Percentiles rank a stretch among this genome's conserved stretches.
Evolutionary conservation across 1,140 invertebrate species (phyloP).

Genomic region (Macrocentrus cingulum): DNA sequence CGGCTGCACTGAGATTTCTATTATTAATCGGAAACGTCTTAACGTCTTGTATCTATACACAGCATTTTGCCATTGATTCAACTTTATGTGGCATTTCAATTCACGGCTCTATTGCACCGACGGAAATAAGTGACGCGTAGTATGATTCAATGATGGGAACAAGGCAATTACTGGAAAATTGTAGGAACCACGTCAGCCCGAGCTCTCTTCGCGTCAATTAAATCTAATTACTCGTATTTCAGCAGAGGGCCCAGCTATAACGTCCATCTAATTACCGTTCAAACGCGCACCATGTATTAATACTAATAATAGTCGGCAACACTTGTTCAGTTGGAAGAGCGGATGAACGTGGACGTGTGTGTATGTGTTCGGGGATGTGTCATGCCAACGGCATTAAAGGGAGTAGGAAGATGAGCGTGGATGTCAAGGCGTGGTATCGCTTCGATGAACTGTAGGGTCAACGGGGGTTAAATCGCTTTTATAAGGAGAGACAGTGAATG

Average conservation of each 20-base stretch:
- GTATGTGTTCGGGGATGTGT: slow-evolving; percentile 13
- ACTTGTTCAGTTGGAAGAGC: too few species aligned
- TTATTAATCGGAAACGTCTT: too few species aligned
- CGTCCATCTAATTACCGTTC: slow-evolving; percentile 55
- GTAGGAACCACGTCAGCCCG: slow-evolving; percentile 1
- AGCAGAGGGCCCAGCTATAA: slow-evolving; percentile 45
- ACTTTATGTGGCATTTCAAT: too few species aligned
- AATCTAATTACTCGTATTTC: slow-evolving; percentile 55
- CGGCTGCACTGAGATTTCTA: too few species aligned
- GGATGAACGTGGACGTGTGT: too few species aligned
- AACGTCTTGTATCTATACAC: too few species aligned
- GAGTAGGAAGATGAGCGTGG: not conserved
- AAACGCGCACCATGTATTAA: slow-evolving; percentile 51
- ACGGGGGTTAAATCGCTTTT: slow-evolving; percentile 51
- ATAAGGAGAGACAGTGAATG: slow-evolving; percentile 39
- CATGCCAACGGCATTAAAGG: slow-evolving; percentile 5
- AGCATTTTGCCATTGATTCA: too few species aligned
- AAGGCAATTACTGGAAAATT: too few species aligned
- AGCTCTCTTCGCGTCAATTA: slow-evolving; percentile 48
- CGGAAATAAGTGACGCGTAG: too few species aligned
- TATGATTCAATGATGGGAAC: too few species aligned
- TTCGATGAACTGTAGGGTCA: slow-evolving; percentile 37
- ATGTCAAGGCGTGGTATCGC: slow-evolving; percentile 16
- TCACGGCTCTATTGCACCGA: too few species aligned
- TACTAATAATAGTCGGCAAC: too few species aligned